Evolutionary conservation across 2,113 vertebrate genomes (phyloP), one percentile per base, ranked within the genome.

Genomic region (Oostethus manadensis): DNA sequence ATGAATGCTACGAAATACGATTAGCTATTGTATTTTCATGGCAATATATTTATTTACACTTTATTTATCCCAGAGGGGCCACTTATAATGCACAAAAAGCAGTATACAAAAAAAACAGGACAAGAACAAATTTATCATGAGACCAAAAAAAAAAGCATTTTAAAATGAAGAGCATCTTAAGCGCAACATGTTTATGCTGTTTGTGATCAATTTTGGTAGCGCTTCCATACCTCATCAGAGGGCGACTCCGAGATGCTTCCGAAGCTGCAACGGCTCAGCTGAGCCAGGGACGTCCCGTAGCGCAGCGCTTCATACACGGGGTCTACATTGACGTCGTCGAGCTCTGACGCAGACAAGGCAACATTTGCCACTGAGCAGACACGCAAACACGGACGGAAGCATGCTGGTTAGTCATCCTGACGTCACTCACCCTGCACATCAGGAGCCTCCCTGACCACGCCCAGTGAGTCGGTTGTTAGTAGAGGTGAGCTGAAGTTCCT

Each of bases 401-500:
- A 42, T 2, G 14, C 64, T 33, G 40, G 74, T 80, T 55, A 51
- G 35, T 71, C 74, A 78, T 54, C 35, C 51, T 58, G 8, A 60
- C 58, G 60, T 67, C 74, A 68, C 84, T 87, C 75, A 89, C 89
- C 88, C 73, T 87, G 86, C 6, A 84, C 69, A 33, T 89, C 83
- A 22, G 90, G 89, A 50, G 89, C 84, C 68, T 93, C 92, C 82
- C 80, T 87, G 49, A 88, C 86, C 55, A 85, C 77, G 29, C 83
- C 84, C 64, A 93, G 86, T 15, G 81, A 82, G 9, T 94, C 92
- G 2, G 81, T 87, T 47, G 91, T 88, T 21, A 95, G 86, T 62
- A 96, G 86, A 0, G 94, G 93, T 56, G 93, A 95, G 82, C 93
- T 96, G 89, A 96, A 93, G 86, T 94, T 95, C 17, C 93, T 88